Evolutionary conservation across 2,888 invertebrate genomes (phyloP).

Genomic region (Microchrysa polita): DNA sequence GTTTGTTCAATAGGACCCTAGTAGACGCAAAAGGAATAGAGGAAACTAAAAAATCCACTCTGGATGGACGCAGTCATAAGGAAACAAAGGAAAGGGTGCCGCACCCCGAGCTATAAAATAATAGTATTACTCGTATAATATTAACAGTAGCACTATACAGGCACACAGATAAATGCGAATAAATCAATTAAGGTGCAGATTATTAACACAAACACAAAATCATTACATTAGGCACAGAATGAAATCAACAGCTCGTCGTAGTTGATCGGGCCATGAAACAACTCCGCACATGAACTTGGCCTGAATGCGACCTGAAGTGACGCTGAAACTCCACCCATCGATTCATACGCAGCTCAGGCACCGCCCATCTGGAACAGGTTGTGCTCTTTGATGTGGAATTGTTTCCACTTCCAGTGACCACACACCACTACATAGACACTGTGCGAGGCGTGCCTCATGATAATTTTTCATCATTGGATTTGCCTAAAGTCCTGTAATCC

Average conservation of each 20-base stretch:
- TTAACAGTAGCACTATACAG: slow-evolving; percentile 18
- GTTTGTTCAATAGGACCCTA: too few species aligned
- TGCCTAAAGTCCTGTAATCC: slow-evolving; percentile 21
- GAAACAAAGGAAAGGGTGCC: background rate
- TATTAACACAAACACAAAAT: slow-evolving; percentile 50
- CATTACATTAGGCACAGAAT: slow-evolving; percentile 46
- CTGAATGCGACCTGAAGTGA: background rate
- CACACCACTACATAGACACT: background rate
- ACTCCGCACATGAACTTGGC: background rate
- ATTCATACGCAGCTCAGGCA: background rate
- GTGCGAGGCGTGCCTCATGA: slow-evolving; percentile 28
- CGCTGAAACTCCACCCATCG: background rate
- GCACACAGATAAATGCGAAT: slow-evolving; percentile 28
- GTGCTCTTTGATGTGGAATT: background rate
- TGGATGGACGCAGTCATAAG: too few species aligned
- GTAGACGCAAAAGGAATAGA: too few species aligned
- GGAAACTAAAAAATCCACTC: too few species aligned
- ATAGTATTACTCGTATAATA: slow-evolving; percentile 35
- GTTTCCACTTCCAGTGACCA: slow-evolving; percentile 12
- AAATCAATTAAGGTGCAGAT: slow-evolving; percentile 48
- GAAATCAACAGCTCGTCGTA: slow-evolving; percentile 44
- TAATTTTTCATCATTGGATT: slow-evolving; percentile 40
- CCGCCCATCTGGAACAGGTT: slow-evolving; percentile 30
- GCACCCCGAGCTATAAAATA: slow-evolving; percentile 22
- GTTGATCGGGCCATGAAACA: background rate